phyloP scores from a whole-genome alignment of 2,113 vertebrate species.

The Rhineura floridana region DNA sequence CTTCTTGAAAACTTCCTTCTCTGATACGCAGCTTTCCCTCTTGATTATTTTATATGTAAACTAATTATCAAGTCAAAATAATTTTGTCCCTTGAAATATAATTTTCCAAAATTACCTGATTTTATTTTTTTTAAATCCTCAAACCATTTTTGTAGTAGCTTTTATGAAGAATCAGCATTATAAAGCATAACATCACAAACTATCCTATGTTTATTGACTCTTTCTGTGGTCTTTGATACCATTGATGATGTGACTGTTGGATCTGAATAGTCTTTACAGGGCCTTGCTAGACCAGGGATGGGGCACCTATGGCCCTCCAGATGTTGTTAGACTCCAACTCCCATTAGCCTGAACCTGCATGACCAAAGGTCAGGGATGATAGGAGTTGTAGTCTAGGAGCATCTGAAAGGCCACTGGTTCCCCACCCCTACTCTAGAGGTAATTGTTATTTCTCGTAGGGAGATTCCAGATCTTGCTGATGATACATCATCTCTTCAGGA shows the following conservation, averaged over 20 bases:
- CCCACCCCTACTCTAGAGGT: not conserved
- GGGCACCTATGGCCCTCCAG: too few relatives aligned
- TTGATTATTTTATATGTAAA: not conserved
- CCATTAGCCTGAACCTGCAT: too few relatives aligned
- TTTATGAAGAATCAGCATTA: not conserved
- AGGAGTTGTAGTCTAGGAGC: too few relatives aligned
- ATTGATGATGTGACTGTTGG: not conserved
- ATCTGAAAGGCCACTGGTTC: not conserved
- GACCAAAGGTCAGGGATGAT: too few relatives aligned
- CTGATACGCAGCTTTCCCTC: not conserved
- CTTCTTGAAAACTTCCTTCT: not conserved
- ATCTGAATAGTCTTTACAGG: too few relatives aligned
- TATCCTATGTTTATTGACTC: not conserved
- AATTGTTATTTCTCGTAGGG: not conserved
- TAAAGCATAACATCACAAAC: not conserved
- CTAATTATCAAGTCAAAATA: not conserved
- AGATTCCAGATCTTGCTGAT: not conserved
- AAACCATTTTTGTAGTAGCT: not conserved
- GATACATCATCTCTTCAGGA: not conserved
- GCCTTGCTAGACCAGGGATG: too few relatives aligned
- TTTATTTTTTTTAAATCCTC: not conserved
- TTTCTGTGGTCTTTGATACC: too few relatives aligned
- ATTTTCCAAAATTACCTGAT: not conserved
- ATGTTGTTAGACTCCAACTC: too few relatives aligned
- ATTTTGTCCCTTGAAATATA: not conserved